Percentiles rank a stretch among this genome's conserved stretches.
Conservation (phyloP, 2,797 vertebrate genomes). For the Dendrocincla tyrannina region DNA sequence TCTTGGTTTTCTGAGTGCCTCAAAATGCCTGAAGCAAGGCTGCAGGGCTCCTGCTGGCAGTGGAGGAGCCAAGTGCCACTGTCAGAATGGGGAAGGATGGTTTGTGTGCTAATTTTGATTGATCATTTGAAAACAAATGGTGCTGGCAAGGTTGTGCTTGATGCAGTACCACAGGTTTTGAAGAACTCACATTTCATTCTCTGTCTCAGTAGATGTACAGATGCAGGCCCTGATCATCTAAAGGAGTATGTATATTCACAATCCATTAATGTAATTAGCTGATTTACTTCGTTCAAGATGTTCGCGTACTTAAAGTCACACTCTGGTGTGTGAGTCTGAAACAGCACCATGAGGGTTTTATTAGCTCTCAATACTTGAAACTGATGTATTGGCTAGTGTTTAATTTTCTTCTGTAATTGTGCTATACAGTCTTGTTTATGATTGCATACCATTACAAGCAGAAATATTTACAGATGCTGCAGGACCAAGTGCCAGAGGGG, state of each 20-base stretch:
- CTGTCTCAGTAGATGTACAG: neutral
- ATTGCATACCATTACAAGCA: neutral
- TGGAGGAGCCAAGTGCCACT: neutral
- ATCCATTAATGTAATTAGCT: neutral
- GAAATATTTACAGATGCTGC: neutral
- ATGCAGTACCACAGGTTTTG: neutral
- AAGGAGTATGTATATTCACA: neutral
- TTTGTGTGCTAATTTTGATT: neutral
- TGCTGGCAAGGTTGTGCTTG: neutral
- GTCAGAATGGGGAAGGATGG: neutral
- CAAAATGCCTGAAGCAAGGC: neutral
- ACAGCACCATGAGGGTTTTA: neutral
- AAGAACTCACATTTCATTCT: neutral
- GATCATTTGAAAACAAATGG: constrained; percentile 7
- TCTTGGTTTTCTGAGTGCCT: neutral
- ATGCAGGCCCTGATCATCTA: neutral
- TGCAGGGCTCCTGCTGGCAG: neutral
- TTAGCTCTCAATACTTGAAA: neutral
- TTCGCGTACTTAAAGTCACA: neutral
- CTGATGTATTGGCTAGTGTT: neutral
- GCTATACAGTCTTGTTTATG: neutral
- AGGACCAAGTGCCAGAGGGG: neutral
- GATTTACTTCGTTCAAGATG: neutral
- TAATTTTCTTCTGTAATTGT: neutral
- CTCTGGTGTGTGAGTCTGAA: neutral